These are phyloP conservation scores for Scaptomyza caliginosa DNA, from an alignment of 2,888 invertebrate species.

Conservation along the genomic window DNA sequence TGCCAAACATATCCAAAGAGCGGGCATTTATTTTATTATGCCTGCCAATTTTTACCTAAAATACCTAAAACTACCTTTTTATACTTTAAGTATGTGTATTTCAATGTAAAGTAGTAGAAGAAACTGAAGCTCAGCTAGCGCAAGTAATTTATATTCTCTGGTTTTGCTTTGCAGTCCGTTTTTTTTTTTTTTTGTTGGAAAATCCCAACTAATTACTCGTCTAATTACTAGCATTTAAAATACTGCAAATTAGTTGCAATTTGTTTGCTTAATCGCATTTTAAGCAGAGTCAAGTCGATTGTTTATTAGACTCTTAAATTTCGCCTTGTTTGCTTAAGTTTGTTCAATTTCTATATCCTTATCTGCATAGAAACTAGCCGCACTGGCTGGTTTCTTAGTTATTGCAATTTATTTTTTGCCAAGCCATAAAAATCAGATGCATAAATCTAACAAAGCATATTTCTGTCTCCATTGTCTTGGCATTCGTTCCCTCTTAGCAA, in stretches of 20 bases:
- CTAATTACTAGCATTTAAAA: slow-evolving; percentile 74
- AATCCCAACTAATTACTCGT: slow-evolving; percentile 78
- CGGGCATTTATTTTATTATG: slow-evolving; percentile 16
- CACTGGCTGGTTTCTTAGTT: slow-evolving; percentile 28
- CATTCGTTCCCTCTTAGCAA: slow-evolving; percentile 35
- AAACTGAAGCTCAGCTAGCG: neutral
- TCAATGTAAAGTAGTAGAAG: neutral
- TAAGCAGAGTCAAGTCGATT: slow-evolving; percentile 46
- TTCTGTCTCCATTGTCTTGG: slow-evolving; percentile 62
- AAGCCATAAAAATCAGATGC: slow-evolving; percentile 41
- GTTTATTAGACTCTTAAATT: too few species aligned
- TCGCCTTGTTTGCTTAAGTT: neutral
- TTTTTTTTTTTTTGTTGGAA: slow-evolving; percentile 6
- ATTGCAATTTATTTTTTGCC: slow-evolving; percentile 40
- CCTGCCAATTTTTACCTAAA: slow-evolving; percentile 2
- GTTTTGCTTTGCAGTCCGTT: slow-evolving; percentile 28
- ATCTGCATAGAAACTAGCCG: neutral
- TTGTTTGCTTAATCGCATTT: slow-evolving; percentile 69
- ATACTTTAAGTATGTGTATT: neutral
- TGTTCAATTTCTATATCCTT: neutral
- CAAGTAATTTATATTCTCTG: slow-evolving; percentile 44
- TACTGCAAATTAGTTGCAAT: slow-evolving; percentile 70
- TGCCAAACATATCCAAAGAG: slow-evolving; percentile 32
- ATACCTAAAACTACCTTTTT: neutral
- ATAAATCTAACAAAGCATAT: slow-evolving; percentile 59